phyloP scores from a whole-genome alignment of 2,888 invertebrate genomes.

The Aphodius granarius region DNA sequence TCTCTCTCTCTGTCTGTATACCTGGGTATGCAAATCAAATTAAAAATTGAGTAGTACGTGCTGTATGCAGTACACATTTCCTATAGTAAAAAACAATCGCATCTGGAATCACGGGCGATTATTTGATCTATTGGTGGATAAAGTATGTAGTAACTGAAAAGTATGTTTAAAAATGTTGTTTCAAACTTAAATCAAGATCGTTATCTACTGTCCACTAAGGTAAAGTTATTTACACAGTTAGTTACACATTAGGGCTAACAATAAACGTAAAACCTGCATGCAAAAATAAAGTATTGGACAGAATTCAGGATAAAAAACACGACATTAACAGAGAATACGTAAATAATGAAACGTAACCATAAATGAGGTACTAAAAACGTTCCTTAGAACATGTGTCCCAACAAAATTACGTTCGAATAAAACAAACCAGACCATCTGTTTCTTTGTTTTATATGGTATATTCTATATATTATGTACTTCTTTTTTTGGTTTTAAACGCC shows the following conservation, averaged over 20 bases:
- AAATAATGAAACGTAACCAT: neutral
- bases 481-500: neutral
- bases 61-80: neutral
- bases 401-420: neutral
- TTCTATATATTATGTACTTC: neutral
- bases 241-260: no score
- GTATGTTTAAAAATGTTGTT: no score
- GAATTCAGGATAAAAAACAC: no score
- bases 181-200: no score
- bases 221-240: no score
- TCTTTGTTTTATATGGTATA: constrained; percentile 1
- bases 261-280: no score
- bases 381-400: neutral
- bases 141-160: no score
- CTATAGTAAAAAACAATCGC: neutral
- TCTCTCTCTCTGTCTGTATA: constrained; percentile 28
- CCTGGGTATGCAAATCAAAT: constrained; percentile 50
- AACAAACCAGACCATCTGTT: neutral
- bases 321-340: neutral
- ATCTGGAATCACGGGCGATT: constrained; percentile 3
- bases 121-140: neutral
- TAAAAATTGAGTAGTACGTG: constrained; percentile 28
- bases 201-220: no score
- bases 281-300: no score
- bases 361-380: neutral